Percentiles rank a stretch among this genome's conserved stretches.
Evolutionary conservation across 2,888 invertebrate species (phyloP).

Genomic region (Drosophila anceps): DNA sequence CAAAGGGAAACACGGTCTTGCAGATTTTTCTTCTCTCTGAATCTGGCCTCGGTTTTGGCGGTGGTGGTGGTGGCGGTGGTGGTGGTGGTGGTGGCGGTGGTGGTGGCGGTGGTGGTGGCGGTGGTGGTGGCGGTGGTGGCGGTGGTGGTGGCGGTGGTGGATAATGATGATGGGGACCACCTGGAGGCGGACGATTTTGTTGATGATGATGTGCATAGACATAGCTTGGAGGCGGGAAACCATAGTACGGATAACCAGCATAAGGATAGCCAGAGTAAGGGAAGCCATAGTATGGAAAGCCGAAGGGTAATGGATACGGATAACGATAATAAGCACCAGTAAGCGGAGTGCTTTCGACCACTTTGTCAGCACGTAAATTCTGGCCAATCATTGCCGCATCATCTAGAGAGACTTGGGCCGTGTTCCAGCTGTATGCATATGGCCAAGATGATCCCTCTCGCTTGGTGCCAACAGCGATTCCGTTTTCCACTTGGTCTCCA

Average conservation of each 20-base stretch:
- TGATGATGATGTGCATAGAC: neutral
- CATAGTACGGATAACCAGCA: neutral
- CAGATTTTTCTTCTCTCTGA: neutral
- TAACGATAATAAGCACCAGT: neutral
- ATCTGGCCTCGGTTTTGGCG: neutral
- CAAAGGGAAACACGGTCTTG: conserved; percentile 3
- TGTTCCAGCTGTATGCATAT: neutral
- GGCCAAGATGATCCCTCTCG: neutral
- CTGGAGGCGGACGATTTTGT: neutral
- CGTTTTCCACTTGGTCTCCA: neutral
- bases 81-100: neutral
- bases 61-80: neutral
- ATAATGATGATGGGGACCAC: neutral
- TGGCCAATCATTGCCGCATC: neutral
- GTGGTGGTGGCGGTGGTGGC: neutral
- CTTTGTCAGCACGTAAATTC: neutral
- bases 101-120: neutral
- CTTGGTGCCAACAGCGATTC: neutral
- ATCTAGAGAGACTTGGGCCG: neutral
- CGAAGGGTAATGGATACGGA: conserved; percentile 4
- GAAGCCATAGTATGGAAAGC: neutral
- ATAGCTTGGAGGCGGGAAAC: neutral
- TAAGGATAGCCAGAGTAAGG: conserved; percentile 1
- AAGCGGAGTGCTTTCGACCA: neutral
- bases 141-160: neutral